Base-by-base conservation (phyloP, 2,888 invertebrate genomes). In the Xestobium rufovillosum region DNA sequence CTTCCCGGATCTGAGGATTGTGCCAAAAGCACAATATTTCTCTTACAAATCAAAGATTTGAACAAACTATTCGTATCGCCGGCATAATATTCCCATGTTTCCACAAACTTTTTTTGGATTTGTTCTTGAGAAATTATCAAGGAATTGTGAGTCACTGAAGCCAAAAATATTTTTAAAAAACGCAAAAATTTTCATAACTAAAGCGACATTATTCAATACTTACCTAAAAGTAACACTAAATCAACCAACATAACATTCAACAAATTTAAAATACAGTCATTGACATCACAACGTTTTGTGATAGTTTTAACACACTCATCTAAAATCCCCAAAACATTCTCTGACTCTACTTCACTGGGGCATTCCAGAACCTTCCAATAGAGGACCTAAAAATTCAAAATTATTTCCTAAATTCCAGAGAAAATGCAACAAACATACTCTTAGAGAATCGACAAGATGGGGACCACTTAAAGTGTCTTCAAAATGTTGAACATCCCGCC, bases 231-330 rank as follows among this genome's bases (percentile, higher is more conserved):
- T 16, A 60, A 41, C 3, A 48, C 39, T 3, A 59, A 41, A 40
- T 62, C 61, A 8, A 61, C 42, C 2, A 58, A 36, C 25, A 51
- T 50, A 8, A 46, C 46, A 36, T 55, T 55, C 13, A 60, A 54
- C 14, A 43, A 40, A 8, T 41, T 35, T 12, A 48, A 37, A 14
- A 61, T 50, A 31, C 48, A 47, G 13, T 61, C 57, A 40, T 61
- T 64, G 3, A 63, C 41, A 42, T 65, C 65, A 36, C 58, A 55
- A 19, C 65, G 48, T 43, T 56, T 40, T 2, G 43, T 48, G 9
- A 61, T 36, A n/a, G 54, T 55, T 4, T 13, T 42, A 9, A 39
- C 34, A 9, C 44, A 31, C 14, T 53, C 48, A 14, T 50, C 33
- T 11, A 57, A 34, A 12, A 49, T 4, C n/a, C 40, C 27, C 4